A percentile compares a stretch with the other conserved stretches of the same genome.
Evolutionary conservation across 2,797 vertebrate genomes (phyloP).

Genomic region (Hypotaenidia philippensis): DNA sequence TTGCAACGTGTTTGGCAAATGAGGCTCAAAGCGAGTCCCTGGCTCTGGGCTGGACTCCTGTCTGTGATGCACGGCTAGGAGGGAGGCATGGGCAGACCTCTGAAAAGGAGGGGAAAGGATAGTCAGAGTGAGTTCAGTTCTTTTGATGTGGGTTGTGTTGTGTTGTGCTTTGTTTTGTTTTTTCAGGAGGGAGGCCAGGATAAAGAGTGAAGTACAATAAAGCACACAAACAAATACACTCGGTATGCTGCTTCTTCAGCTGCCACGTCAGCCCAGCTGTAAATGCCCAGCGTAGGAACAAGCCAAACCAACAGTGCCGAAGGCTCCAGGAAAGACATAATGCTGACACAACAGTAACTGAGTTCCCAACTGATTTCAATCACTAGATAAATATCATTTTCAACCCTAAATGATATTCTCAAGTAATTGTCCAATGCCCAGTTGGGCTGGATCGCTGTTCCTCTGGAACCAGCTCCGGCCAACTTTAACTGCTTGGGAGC

Average conservation of each 20-base stretch:
- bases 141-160: slow-evolving; percentile 24
- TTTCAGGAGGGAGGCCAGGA: not conserved
- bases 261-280: slow-evolving; percentile 73
- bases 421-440: slow-evolving; percentile 76
- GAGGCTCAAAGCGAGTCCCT: not conserved
- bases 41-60: not conserved
- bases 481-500: slow-evolving; percentile 72
- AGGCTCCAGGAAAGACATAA: slow-evolving; percentile 72
- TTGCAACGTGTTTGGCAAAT: not conserved
- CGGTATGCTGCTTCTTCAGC: slow-evolving; percentile 41
- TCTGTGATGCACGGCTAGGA: not conserved
- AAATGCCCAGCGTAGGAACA: slow-evolving; percentile 53
- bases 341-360: slow-evolving; percentile 79
- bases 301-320: slow-evolving; percentile 70
- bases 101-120: not conserved
- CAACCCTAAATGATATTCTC: slow-evolving; percentile 76
- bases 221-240: slow-evolving; percentile 48
- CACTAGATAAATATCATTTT: slow-evolving; percentile 83
- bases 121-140: not conserved
- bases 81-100: not conserved
- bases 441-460: slow-evolving; percentile 74
- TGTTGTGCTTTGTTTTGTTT: not conserved
- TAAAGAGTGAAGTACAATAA: slow-evolving; percentile 40
- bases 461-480: slow-evolving; percentile 79
- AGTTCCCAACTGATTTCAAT: slow-evolving; percentile 80